Evolutionary conservation across 2,113 vertebrate species (phyloP).

Genomic region (Ailuropoda melanoleuca): DNA sequence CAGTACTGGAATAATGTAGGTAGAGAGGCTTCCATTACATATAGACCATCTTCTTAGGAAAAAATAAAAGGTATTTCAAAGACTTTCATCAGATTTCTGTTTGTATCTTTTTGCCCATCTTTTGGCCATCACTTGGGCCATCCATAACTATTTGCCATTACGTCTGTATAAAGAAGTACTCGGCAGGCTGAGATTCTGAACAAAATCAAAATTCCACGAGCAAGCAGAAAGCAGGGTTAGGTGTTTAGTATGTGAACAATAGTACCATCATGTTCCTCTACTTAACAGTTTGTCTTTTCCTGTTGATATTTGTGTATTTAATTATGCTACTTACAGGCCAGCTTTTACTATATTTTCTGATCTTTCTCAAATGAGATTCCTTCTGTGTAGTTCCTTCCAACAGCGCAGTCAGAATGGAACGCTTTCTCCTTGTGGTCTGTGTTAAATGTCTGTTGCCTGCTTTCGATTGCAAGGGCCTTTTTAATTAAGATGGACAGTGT

Average conservation of each 20-base stretch:
- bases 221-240: neutral
- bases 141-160: neutral
- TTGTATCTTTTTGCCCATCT: neutral
- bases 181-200: neutral
- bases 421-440: neutral
- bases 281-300: neutral
- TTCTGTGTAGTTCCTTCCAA: neutral
- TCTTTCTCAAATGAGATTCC: neutral
- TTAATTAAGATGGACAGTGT: neutral
- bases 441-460: neutral
- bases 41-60: neutral
- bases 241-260: neutral
- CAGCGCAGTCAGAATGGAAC: neutral
- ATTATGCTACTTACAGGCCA: neutral
- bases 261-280: neutral
- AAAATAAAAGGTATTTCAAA: neutral
- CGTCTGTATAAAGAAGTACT: neutral
- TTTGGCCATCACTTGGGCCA: neutral
- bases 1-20: neutral
- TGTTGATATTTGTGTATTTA: neutral
- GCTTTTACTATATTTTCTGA: neutral
- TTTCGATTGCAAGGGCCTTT: neutral
- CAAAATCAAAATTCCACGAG: neutral
- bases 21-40: neutral
- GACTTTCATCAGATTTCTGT: neutral